phyloP scores from a whole-genome alignment of 2,113 vertebrate genomes.

The Menura novaehollandiae region DNA sequence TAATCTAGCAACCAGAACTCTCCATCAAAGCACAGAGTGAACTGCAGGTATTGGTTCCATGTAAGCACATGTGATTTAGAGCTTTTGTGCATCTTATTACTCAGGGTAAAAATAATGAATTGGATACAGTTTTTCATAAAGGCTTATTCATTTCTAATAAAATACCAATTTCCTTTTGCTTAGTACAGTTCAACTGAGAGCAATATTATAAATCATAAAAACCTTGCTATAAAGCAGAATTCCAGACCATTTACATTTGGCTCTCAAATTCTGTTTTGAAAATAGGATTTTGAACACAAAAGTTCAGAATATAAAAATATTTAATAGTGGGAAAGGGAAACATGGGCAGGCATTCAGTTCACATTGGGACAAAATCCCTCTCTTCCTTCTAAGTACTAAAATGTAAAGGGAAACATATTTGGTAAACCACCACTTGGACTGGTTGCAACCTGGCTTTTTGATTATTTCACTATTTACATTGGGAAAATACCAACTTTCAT shows the following conservation, averaged over 20 bases:
- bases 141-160: slow-evolving; percentile 29
- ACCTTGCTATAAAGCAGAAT: slow-evolving; percentile 31
- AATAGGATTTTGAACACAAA: slow-evolving; percentile 31
- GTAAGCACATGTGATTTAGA: neutral
- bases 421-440: slow-evolving; percentile 19
- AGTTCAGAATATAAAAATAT: slow-evolving; percentile 41
- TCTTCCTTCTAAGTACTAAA: neutral
- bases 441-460: slow-evolving; percentile 24
- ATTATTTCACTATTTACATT: slow-evolving; percentile 42
- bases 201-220: slow-evolving; percentile 35
- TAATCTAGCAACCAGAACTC: neutral
- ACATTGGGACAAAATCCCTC: neutral
- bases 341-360: neutral
- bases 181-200: slow-evolving; percentile 18
- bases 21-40: neutral
- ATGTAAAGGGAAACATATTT: slow-evolving; percentile 1
- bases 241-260: slow-evolving; percentile 6
- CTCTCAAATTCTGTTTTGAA: slow-evolving; percentile 33
- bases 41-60: neutral
- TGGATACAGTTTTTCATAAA: slow-evolving; percentile 17
- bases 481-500: slow-evolving; percentile 26
- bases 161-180: slow-evolving; percentile 35
- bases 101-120: neutral
- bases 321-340: slow-evolving; percentile 27
- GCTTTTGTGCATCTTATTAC: neutral